Percentiles rank a stretch among this genome's conserved stretches.
Conservation (phyloP, 37 sponge, comb jelly and placozoan genomes). For the Amphimedon queenslandica region DNA sequence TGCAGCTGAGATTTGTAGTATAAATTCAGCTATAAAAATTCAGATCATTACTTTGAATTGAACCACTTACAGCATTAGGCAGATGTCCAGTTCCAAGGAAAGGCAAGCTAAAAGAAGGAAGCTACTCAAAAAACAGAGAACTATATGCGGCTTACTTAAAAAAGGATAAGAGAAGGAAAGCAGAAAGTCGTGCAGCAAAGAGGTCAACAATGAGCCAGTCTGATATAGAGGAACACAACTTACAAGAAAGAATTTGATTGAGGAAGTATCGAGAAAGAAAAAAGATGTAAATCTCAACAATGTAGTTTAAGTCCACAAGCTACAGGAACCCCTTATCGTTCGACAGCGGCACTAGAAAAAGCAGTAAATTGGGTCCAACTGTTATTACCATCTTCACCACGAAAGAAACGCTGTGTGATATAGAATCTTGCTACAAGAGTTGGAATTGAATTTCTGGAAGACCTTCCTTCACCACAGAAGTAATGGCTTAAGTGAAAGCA, state of each 20-base stretch:
- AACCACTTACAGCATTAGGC: too few species aligned
- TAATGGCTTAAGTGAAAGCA: slow-evolving; percentile 6
- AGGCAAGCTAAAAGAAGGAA: slow-evolving; percentile 5
- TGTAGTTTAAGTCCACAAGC: neutral
- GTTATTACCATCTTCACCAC: neutral
- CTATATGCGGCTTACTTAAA: slow-evolving; percentile 12
- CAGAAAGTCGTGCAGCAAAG: neutral
- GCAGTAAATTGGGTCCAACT: neutral
- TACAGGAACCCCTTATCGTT: slow-evolving; percentile 7
- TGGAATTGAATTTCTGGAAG: neutral
- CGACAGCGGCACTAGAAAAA: neutral
- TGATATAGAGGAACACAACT: slow-evolving; percentile 17
- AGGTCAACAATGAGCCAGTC: neutral
- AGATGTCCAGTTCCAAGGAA: slow-evolving; percentile 17
- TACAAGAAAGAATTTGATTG: neutral
- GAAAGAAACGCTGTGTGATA: slow-evolving; percentile 4
- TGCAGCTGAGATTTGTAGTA: neutral
- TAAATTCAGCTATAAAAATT: neutral
- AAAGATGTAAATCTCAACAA: neutral
- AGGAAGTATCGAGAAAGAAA: neutral
- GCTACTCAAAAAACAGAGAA: slow-evolving; percentile 13
- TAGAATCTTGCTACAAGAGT: neutral
- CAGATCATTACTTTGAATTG: neutral
- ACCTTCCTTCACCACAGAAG: neutral
- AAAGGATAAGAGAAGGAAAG: slow-evolving; percentile 28